Evolutionary conservation across 2,888 invertebrate genomes (phyloP).

Genomic region (Nebria brevicollis): DNA sequence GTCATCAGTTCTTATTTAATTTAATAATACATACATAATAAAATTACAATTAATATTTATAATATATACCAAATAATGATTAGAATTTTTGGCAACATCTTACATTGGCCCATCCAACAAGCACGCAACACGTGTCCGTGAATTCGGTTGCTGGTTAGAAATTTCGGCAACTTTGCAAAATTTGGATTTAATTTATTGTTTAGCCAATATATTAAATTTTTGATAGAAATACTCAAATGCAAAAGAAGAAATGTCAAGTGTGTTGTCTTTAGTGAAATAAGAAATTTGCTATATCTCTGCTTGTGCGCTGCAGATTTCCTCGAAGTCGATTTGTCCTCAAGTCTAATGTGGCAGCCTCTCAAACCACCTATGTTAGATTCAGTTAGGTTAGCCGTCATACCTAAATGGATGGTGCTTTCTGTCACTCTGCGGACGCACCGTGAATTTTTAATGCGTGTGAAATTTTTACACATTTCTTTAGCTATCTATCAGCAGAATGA

Average conservation of each 20-base stretch:
- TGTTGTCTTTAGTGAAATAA: not conserved
- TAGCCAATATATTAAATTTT: not conserved
- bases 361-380: not conserved
- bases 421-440: not conserved
- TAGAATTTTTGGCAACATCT: slow-evolving; percentile 9
- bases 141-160: slow-evolving; percentile 18
- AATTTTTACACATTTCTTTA: not conserved
- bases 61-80: not conserved
- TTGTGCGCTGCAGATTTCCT: not conserved
- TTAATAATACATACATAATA: not conserved
- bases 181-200: too few relatives aligned
- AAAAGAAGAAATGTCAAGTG: not conserved
- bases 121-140: not conserved
- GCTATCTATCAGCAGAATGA: not conserved
- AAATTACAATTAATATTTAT: not conserved
- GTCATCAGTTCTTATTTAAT: not conserved
- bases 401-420: not conserved
- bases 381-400: not conserved
- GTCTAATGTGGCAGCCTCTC: not conserved
- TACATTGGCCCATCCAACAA: not conserved
- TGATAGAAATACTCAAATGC: not conserved
- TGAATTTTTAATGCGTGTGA: not conserved
- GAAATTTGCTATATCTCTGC: not conserved
- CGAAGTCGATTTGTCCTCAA: not conserved
- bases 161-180: slow-evolving; percentile 9